A percentile compares a stretch with the other conserved stretches of the same genome.
Conservation (phyloP, 2,797 vertebrate species). For the Ambastaia sidthimunki region DNA sequence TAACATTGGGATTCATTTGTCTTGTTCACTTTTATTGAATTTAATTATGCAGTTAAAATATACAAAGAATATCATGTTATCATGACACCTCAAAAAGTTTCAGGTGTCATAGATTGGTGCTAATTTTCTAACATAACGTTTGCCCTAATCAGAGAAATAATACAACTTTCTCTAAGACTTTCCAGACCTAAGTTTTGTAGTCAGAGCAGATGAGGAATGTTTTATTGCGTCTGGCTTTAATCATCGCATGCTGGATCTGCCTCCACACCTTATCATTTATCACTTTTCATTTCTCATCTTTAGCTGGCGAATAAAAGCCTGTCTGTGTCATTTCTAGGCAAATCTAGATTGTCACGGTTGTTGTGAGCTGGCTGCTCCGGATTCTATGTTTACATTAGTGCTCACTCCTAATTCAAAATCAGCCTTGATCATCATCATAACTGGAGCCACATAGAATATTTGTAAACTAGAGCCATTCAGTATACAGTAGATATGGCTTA, state of each 20-base stretch:
- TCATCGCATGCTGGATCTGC: conserved; percentile 36
- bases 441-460: conserved; percentile 67
- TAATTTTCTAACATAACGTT: conserved; percentile 9
- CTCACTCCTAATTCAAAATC: conserved; percentile 48
- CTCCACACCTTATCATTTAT: conserved; percentile 61
- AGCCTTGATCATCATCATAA: conserved; percentile 65
- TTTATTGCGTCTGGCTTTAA: conserved; percentile 37
- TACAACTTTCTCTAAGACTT: not conserved
- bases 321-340: conserved; percentile 57
- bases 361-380: conserved; percentile 44
- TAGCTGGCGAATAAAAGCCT: conserved; percentile 53
- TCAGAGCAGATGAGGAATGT: conserved; percentile 57
- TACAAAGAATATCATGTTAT: no score
- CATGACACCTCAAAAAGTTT: not conserved
- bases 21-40: no score
- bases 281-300: conserved; percentile 33
- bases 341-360: conserved; percentile 58
- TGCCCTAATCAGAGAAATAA: conserved; percentile 9
- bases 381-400: conserved; percentile 40
- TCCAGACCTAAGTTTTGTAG: conserved; percentile 55
- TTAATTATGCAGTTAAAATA: no score
- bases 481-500: conserved; percentile 35
- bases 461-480: conserved; percentile 53
- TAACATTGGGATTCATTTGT: no score
- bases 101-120: not conserved